Percentiles rank a stretch among this genome's conserved stretches.
These are phyloP conservation scores for Sebastes itinus DNA, from an alignment of 2,797 vertebrate genomes.

Conservation along the genomic window DNA sequence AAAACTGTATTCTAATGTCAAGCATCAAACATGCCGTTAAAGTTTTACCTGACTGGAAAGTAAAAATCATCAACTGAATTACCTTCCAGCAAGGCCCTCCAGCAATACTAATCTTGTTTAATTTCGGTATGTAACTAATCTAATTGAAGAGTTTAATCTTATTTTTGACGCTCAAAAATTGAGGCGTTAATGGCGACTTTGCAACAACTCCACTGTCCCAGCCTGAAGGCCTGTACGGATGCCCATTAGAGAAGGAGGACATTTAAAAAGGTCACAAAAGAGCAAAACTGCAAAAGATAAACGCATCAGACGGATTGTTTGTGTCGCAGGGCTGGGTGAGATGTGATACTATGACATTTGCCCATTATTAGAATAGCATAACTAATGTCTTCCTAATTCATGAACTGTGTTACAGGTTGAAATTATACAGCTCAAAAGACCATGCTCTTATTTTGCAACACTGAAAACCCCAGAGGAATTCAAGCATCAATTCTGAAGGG, in stretches of 20 bases:
- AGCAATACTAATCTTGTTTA: background rate
- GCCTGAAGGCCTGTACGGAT: background rate
- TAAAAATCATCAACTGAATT: background rate
- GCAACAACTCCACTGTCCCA: background rate
- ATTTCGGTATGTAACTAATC: background rate
- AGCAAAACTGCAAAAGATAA: slow-evolving; percentile 29
- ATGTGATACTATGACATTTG: slow-evolving; percentile 22
- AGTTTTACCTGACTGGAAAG: background rate
- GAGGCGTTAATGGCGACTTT: background rate
- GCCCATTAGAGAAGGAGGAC: background rate
- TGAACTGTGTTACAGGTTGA: background rate
- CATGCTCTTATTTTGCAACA: background rate
- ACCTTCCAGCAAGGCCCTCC: background rate
- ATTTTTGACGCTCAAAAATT: background rate
- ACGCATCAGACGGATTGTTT: slow-evolving; percentile 2
- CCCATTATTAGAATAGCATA: background rate
- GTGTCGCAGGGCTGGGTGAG: background rate
- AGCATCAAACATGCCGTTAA: background rate
- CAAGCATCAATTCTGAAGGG: background rate
- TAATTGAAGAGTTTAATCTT: background rate
- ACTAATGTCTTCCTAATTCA: slow-evolving; percentile 17
- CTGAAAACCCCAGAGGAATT: background rate
- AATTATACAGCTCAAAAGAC: background rate
- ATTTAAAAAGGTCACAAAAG: slow-evolving; percentile 37
- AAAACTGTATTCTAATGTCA: background rate